phyloP scores from a whole-genome alignment of 64 coral and sea anemone genomes.

The Porites australiensis region DNA sequence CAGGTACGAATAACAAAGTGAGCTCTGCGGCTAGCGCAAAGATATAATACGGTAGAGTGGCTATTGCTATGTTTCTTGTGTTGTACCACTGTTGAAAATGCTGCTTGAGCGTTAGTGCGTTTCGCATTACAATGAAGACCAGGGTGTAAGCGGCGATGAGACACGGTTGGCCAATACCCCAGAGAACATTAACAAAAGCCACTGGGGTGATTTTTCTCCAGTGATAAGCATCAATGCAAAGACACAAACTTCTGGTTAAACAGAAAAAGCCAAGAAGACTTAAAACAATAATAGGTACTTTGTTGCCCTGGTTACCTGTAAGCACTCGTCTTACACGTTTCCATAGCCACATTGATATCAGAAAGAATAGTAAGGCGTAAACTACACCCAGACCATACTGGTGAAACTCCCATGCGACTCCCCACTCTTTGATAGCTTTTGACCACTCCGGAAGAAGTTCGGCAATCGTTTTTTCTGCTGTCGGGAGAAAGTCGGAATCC shows the following conservation, averaged over 20 bases:
- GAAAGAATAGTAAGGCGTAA: constrained; percentile 18
- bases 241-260: constrained; percentile 37
- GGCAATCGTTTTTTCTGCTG: not conserved
- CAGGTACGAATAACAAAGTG: constrained; percentile 30
- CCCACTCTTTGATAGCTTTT: constrained; percentile 57
- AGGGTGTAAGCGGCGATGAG: constrained; percentile 68
- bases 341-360: not conserved
- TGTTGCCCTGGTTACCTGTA: not conserved
- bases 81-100: constrained; percentile 73
- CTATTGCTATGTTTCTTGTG: constrained; percentile 55
- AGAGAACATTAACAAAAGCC: constrained; percentile 44
- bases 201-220: constrained; percentile 30
- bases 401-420: constrained; percentile 62
- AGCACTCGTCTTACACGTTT: not conserved
- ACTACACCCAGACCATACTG: constrained; percentile 68
- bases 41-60: constrained; percentile 57
- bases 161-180: constrained; percentile 75
- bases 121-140: constrained; percentile 70
- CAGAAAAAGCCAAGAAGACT: constrained; percentile 30
- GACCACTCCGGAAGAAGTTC: constrained; percentile 77
- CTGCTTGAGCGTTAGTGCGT: constrained; percentile 57
- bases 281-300: constrained; percentile 51
- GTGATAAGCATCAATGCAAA: constrained; percentile 62
- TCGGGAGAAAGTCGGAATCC: not conserved
- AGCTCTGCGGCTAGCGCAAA: constrained; percentile 63